Percentiles rank a stretch among this genome's conserved stretches.
phyloP scores from a whole-genome alignment of 2,797 vertebrate genomes.

The Myotis pilosus region DNA sequence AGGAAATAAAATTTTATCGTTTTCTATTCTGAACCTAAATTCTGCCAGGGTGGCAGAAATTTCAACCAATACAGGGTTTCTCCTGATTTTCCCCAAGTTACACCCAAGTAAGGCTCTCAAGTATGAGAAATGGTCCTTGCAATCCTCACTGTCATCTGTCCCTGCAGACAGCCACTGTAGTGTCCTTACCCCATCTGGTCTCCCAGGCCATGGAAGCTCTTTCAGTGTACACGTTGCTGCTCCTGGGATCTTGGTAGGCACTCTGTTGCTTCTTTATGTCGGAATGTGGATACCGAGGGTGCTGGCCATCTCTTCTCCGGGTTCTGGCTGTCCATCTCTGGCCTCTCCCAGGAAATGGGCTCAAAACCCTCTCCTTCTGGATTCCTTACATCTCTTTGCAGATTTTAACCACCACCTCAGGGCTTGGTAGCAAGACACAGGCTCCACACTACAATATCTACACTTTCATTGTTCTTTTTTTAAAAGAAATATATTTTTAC shows the following conservation, averaged over 20 bases:
- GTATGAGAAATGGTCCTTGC: background rate
- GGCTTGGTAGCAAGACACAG: background rate
- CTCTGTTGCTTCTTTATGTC: background rate
- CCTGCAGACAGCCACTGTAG: background rate
- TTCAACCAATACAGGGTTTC: background rate
- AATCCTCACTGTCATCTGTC: background rate
- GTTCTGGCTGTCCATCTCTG: background rate
- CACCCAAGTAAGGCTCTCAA: background rate
- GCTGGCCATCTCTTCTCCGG: background rate
- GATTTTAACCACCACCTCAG: background rate
- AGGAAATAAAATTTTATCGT: background rate
- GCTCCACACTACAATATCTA: background rate
- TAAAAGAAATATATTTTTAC: no score
- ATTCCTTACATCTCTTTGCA: background rate
- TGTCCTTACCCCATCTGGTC: background rate
- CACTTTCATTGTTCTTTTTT: no score
- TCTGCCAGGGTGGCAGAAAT: background rate
- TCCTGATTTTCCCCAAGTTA: background rate
- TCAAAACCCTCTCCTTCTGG: background rate
- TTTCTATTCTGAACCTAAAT: background rate
- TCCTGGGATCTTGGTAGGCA: background rate
- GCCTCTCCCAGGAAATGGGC: background rate
- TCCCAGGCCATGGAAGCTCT: background rate
- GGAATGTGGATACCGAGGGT: background rate
- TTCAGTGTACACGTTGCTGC: background rate